Evolutionary conservation across 2,797 vertebrate species (phyloP), one percentile per base, ranked within the genome.

Genomic region (Amphiprion clarkii): DNA sequence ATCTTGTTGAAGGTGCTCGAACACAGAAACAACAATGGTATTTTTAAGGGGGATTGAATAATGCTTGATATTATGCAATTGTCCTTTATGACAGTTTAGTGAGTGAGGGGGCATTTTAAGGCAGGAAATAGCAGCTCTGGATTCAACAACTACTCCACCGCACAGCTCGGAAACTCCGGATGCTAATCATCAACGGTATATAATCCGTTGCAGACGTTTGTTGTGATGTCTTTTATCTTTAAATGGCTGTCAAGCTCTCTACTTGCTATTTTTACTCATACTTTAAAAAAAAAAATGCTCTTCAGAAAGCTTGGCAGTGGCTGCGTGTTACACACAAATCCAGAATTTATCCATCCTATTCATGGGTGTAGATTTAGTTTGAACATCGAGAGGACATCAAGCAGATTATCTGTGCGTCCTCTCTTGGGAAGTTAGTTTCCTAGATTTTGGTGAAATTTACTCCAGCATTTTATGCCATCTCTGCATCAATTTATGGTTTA

Each of bases 1-100:
- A 89, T 89, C 79, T 78, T 67, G 49, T 71, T 67, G 77, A 84
- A 39, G 85, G 67, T 75, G 70, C 74, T 88, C 80, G 67, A 65
- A 16, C 60, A 67, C 49, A 75, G 74, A 67, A 79, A 67, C 29
- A 84, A 81, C 74, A 52, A 13, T 16, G 58, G 40, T 51, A 57
- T 74, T 86, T 77, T 80, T 73, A 77, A 81, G 46, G 44, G 57
- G 33, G 53, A 65, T 63, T 70, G 51, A 84, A 83, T 74, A 60
- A 65, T 52, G 49, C 78, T 76, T 70, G 51, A 71, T 77, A 75
- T 84, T 82, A 79, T 10, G 79, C 71, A 84, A 77, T 53, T 79
- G 63, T 85, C 54, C 72, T 83, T 86, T 57, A 79, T 78, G 65
- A 62, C 70, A 62, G 62, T 84, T 83, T 67, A 77, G 71, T 82